Evolutionary conservation across 2,797 vertebrate genomes (phyloP).

Genomic region (Prionace glauca): DNA sequence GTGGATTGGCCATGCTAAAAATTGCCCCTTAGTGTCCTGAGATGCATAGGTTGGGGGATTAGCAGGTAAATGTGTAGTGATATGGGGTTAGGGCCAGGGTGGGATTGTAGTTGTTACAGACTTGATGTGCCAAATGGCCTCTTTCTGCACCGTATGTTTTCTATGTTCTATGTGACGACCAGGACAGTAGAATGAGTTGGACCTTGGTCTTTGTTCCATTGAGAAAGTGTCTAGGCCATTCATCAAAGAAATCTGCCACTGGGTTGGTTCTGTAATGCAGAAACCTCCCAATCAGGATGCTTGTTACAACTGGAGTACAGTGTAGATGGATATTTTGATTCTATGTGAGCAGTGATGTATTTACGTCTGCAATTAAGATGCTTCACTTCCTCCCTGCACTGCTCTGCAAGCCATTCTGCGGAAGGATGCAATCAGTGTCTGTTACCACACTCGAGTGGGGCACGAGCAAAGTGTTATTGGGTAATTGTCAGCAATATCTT

Average conservation of each 20-base stretch:
- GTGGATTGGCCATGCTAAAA: too few species aligned
- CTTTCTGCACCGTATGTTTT: too few species aligned
- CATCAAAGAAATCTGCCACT: neutral
- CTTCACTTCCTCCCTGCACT: neutral
- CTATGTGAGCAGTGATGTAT: neutral
- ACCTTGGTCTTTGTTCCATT: neutral
- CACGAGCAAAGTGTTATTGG: neutral
- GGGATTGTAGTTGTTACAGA: too few species aligned
- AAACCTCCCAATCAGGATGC: neutral
- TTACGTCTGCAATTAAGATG: neutral
- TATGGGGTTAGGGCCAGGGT: too few species aligned
- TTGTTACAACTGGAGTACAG: neutral
- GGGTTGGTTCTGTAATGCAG: neutral
- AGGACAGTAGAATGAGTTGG: neutral
- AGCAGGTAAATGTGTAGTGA: too few species aligned
- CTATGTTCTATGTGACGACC: neutral
- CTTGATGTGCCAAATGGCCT: too few species aligned
- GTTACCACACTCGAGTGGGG: neutral
- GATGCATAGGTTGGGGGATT: too few species aligned
- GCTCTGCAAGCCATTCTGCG: neutral
- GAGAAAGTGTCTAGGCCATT: neutral
- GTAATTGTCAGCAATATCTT: neutral
- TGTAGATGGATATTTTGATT: neutral
- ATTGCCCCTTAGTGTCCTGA: too few species aligned
- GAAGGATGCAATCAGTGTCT: neutral